Percentiles rank a stretch among this genome's conserved stretches.
Evolutionary conservation across 2,888 invertebrate genomes (phyloP).

Genomic region (Leptarthrus brevirostris): DNA sequence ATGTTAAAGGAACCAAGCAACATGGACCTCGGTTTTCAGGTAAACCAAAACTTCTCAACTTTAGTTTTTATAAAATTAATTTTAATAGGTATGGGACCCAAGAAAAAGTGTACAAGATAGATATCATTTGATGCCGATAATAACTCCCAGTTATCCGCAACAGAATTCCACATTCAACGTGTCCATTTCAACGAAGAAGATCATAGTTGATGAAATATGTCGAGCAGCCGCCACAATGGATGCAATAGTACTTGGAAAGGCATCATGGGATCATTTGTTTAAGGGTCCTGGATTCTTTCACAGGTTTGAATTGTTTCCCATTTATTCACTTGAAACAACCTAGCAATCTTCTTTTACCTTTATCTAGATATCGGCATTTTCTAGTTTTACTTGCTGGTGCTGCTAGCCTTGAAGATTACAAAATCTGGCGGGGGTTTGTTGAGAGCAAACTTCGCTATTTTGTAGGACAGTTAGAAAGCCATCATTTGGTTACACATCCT

Average conservation of each 20-base stretch:
- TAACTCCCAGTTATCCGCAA: neutral
- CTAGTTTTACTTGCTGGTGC: constrained; percentile 90
- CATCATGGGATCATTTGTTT: constrained; percentile 92
- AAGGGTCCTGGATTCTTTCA: constrained; percentile 92
- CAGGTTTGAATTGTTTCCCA: too few species aligned
- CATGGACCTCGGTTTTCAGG: constrained; percentile 88
- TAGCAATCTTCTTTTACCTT: too few species aligned
- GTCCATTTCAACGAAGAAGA: constrained; percentile 88
- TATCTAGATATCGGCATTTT: constrained; percentile 96
- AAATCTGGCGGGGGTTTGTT: constrained; percentile 96
- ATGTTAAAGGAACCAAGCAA: constrained; percentile 91
- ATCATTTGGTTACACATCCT: constrained; percentile 89
- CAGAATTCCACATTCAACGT: constrained; percentile 85
- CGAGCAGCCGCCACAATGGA: constrained; percentile 80
- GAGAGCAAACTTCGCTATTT: constrained; percentile 96
- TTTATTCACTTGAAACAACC: too few species aligned
- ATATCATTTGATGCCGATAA: constrained; percentile 76
- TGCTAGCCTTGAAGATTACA: constrained; percentile 82
- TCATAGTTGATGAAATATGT: constrained; percentile 93
- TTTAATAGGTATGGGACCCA: constrained; percentile 96
- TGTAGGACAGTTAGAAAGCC: constrained; percentile 89
- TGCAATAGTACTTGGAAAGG: constrained; percentile 88
- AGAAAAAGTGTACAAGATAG: constrained; percentile 90
- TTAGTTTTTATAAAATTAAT: too few species aligned
- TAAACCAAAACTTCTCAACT: constrained; percentile 52